Evolutionary conservation across 64 coral and sea anemone genomes (phyloP).

Genomic region (Cladopsammia gracilis): DNA sequence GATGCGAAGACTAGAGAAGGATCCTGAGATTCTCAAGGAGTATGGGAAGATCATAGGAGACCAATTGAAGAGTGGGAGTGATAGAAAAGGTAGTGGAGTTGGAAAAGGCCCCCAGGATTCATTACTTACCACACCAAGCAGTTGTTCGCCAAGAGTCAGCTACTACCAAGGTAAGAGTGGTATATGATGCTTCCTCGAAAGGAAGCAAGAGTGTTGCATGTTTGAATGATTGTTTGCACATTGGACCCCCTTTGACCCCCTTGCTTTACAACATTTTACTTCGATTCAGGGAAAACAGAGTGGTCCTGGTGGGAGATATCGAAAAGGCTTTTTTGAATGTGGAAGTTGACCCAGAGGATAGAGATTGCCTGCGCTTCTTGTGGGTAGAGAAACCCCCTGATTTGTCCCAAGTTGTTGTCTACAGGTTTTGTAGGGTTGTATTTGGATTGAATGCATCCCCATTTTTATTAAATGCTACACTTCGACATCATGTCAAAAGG

Average conservation of each 20-base stretch:
- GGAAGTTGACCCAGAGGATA: not conserved
- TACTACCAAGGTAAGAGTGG: constrained; percentile 20
- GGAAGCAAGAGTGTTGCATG: not conserved
- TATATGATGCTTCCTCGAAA: constrained; percentile 36
- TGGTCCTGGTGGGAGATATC: not conserved
- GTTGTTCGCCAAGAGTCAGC: not conserved
- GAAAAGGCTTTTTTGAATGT: constrained; percentile 38
- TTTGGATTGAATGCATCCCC: constrained; percentile 28
- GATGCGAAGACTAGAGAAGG: not conserved
- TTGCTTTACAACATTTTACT: not conserved
- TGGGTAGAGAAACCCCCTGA: not conserved
- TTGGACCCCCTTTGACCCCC: constrained; percentile 5
- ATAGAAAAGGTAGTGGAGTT: constrained; percentile 14
- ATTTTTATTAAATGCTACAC: constrained; percentile 48
- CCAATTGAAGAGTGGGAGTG: not conserved
- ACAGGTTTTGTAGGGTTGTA: constrained; percentile 55
- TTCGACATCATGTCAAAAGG: constrained; percentile 29
- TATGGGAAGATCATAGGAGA: constrained; percentile 1
- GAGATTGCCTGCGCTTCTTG: constrained; percentile 29
- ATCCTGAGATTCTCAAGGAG: constrained; percentile 24
- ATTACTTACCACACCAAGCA: constrained; percentile 34
- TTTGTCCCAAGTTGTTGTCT: not conserved
- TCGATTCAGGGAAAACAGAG: not conserved
- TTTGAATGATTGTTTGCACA: constrained; percentile 39
- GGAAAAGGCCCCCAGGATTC: not conserved